Conservation (phyloP, 2,888 invertebrate genomes). For the Brachypterus glaber region DNA sequence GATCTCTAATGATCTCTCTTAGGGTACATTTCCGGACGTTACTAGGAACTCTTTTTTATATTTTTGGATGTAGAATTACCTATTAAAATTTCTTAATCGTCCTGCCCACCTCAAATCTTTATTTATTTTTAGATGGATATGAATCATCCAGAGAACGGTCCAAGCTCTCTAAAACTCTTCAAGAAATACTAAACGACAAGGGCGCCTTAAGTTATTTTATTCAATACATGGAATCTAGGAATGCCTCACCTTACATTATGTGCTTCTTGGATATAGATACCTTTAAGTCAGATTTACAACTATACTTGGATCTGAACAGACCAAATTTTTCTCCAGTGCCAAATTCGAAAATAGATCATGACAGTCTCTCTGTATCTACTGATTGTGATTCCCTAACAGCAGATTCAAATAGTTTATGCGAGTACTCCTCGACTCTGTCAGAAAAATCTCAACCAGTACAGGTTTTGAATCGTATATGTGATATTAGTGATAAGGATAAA, state of each 20-base stretch:
- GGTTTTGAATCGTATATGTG: too few species aligned
- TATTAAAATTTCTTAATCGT: too few species aligned
- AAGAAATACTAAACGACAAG: constrained; percentile 68
- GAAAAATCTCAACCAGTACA: constrained; percentile 24
- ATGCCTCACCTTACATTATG: constrained; percentile 55
- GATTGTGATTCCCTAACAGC: constrained; percentile 40
- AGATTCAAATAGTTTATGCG: constrained; percentile 36
- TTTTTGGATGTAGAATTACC: too few species aligned
- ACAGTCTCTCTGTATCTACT: constrained; percentile 41
- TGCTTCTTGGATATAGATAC: constrained; percentile 71
- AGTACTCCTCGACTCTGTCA: constrained; percentile 27
- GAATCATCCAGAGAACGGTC: constrained; percentile 38
- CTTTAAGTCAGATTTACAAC: constrained; percentile 43
- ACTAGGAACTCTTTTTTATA: too few species aligned
- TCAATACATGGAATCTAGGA: constrained; percentile 74
- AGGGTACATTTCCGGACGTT: too few species aligned
- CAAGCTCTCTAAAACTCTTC: constrained; percentile 62
- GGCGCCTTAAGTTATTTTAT: constrained; percentile 74
- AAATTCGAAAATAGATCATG: constrained; percentile 34
- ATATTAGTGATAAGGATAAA: constrained; percentile 33
- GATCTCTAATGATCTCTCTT: too few species aligned
- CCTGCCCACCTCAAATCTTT: too few species aligned
- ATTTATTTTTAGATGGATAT: constrained; percentile 31
- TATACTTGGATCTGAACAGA: constrained; percentile 11
- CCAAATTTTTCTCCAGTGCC: constrained; percentile 23